Percentiles rank a stretch among this genome's conserved stretches.
These are phyloP conservation scores for Philopedon plagiatum DNA, from an alignment of 2,888 invertebrate species.

Conservation along the genomic window DNA sequence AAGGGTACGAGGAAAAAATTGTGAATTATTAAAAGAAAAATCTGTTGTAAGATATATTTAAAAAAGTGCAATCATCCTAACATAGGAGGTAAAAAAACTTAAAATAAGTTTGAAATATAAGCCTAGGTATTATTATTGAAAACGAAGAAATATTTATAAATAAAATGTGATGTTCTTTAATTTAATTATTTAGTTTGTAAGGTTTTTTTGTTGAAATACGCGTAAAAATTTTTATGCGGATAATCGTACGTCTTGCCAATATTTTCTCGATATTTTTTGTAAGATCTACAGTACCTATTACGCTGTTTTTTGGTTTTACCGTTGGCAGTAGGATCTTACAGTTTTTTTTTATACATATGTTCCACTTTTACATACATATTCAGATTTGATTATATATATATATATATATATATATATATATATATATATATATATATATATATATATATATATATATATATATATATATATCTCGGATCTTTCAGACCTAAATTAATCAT, in stretches of 20 bases:
- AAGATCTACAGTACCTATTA: conserved; percentile 17
- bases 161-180: conserved; percentile 62
- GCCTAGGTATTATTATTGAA: conserved; percentile 22
- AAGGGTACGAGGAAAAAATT: neutral
- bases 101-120: conserved; percentile 3
- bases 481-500: too few species aligned
- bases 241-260: conserved; percentile 48
- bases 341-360: conserved; percentile 1
- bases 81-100: conserved; percentile 40
- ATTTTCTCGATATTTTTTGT: conserved; percentile 32
- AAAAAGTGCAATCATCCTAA: conserved; percentile 65
- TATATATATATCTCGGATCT: too few species aligned
- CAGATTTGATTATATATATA: too few species aligned
- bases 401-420: too few species aligned
- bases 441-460: too few species aligned
- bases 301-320: neutral
- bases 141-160: conserved; percentile 61
- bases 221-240: conserved; percentile 13
- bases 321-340: neutral
- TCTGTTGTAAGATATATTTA: conserved; percentile 27
- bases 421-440: too few species aligned
- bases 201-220: conserved; percentile 29
- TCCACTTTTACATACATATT: too few species aligned
- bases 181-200: conserved; percentile 53
- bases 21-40: conserved; percentile 9